phyloP scores from a whole-genome alignment of 2,113 vertebrate species.

The Nestor notabilis region DNA sequence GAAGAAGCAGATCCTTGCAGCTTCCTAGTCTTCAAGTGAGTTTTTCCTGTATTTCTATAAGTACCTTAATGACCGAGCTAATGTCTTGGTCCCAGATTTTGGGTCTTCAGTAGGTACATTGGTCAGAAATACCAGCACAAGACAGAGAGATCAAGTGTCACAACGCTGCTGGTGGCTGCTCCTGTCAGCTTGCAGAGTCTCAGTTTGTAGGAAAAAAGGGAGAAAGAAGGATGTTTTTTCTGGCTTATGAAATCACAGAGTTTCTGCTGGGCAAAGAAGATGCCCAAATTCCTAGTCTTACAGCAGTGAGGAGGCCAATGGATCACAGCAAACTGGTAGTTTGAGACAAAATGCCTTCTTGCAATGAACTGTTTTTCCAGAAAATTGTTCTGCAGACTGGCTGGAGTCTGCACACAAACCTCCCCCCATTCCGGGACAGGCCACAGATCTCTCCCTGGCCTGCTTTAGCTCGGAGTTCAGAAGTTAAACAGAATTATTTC shows the following conservation, averaged over 20 bases:
- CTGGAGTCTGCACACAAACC: slow-evolving; percentile 33
- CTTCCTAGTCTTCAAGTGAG: not conserved
- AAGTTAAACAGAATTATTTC: not conserved
- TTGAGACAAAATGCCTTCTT: not conserved
- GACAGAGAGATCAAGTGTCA: not conserved
- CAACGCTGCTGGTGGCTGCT: not conserved
- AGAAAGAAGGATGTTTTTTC: not conserved
- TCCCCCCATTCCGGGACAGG: not conserved
- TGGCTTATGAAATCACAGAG: not conserved
- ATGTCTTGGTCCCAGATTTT: not conserved
- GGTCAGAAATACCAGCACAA: not conserved
- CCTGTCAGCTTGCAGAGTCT: not conserved
- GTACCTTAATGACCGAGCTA: not conserved
- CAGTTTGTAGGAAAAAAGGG: not conserved
- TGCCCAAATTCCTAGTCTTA: not conserved
- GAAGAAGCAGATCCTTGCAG: not conserved
- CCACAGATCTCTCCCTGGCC: not conserved
- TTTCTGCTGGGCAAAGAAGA: not conserved
- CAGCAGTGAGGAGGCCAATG: not conserved
- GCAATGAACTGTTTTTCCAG: not conserved
- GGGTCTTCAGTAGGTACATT: not conserved
- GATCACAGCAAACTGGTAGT: not conserved
- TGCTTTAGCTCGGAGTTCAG: not conserved
- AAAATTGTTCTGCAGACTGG: not conserved
- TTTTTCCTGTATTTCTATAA: not conserved